Conservation (phyloP, 2,113 vertebrate genomes). For the Tylochromis polylepis region DNA sequence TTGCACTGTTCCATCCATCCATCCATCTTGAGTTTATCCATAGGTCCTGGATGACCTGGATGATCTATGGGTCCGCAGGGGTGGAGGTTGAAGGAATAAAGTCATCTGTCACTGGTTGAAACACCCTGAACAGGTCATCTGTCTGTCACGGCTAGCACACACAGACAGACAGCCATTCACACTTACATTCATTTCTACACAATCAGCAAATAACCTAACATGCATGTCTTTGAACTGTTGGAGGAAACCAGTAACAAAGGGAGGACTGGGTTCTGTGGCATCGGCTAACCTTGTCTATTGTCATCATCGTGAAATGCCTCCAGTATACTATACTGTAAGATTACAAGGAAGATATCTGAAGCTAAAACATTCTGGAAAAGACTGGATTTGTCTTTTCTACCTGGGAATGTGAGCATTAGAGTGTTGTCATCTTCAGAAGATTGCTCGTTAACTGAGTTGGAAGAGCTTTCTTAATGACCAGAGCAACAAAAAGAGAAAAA, state of each 20-base stretch:
- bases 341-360: not conserved
- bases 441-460: slow-evolving; percentile 50
- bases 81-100: too few relatives aligned
- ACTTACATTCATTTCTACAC: not conserved
- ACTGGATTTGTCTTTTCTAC: not conserved
- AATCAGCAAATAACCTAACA: not conserved
- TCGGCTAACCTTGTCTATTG: not conserved
- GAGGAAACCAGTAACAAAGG: too few relatives aligned
- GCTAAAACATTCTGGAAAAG: not conserved
- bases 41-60: too few relatives aligned
- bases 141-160: not conserved
- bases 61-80: too few relatives aligned
- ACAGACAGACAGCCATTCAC: not conserved
- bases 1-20: too few relatives aligned
- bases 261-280: too few relatives aligned
- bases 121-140: too few relatives aligned
- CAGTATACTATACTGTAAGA: not conserved
- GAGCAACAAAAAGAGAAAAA: not conserved
- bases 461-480: slow-evolving; percentile 42
- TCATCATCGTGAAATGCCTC: too few relatives aligned
- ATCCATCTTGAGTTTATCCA: too few relatives aligned
- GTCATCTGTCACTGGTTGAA: not conserved
- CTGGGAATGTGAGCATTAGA: slow-evolving; percentile 26
- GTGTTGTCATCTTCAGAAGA: slow-evolving; percentile 39
- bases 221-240: not conserved